These are phyloP conservation scores for Onychomys arenicola DNA, from an alignment of 2,797 vertebrate species.

Conservation along the genomic window DNA sequence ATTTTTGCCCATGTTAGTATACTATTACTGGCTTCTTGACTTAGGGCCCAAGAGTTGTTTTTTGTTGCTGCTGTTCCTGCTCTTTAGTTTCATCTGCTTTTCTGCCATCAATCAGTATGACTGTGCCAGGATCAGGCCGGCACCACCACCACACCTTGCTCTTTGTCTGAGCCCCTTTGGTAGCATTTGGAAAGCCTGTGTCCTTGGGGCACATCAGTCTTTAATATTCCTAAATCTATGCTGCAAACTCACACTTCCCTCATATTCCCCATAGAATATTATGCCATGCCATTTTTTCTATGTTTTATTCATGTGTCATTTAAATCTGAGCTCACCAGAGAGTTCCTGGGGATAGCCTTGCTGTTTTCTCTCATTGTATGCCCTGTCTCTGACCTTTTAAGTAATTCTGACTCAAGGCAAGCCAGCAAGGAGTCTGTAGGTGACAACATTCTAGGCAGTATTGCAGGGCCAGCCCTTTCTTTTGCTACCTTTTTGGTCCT, in stretches of 20 bases:
- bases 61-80: neutral
- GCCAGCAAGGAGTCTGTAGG: neutral
- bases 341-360: neutral
- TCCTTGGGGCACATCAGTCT: neutral
- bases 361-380: neutral
- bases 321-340: slow-evolving; percentile 49
- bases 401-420: neutral
- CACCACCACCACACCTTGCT: neutral
- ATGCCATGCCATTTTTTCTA: slow-evolving; percentile 3
- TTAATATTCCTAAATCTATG: neutral
- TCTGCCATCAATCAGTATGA: neutral
- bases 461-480: neutral
- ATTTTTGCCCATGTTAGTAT: neutral
- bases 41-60: neutral
- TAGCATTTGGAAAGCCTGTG: neutral
- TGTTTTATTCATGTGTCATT: slow-evolving; percentile 61
- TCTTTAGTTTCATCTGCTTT: neutral
- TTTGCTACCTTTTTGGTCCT: neutral
- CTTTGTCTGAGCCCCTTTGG: neutral
- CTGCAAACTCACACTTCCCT: neutral
- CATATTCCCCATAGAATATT: neutral
- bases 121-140: neutral
- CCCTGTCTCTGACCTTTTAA: slow-evolving; percentile 38
- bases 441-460: neutral
- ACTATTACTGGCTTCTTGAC: neutral